A percentile compares a stretch with the other conserved stretches of the same genome.
Conservation (phyloP, 2,113 vertebrate species). For the Suncus etruscus region DNA sequence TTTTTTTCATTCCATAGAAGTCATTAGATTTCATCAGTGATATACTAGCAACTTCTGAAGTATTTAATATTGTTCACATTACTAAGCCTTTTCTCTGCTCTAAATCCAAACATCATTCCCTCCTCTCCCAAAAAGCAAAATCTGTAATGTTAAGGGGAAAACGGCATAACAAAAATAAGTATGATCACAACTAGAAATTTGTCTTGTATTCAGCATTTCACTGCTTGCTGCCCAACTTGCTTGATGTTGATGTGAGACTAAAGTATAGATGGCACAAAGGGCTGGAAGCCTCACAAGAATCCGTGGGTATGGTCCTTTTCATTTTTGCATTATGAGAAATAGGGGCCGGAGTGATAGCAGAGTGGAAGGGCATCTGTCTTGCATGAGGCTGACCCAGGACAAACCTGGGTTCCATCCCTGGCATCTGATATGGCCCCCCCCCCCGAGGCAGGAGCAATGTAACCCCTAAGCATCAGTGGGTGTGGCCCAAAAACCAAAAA, state of each 20-base stretch:
- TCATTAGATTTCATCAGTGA: neutral
- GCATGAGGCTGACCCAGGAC: too few species aligned
- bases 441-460: neutral
- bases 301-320: too few species aligned
- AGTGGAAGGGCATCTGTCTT: too few species aligned
- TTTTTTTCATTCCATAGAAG: neutral
- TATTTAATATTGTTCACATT: neutral
- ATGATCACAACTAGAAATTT: slow-evolving; percentile 31
- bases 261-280: neutral
- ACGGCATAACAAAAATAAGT: slow-evolving; percentile 25
- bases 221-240: neutral
- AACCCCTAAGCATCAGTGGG: neutral
- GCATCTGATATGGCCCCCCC: too few species aligned
- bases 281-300: too few species aligned
- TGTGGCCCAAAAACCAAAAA: too few species aligned
- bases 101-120: too few species aligned
- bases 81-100: neutral
- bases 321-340: neutral
- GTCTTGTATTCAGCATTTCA: neutral
- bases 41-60: neutral
- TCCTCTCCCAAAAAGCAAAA: too few species aligned
- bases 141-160: neutral
- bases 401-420: too few species aligned
- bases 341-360: too few species aligned
- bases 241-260: neutral